These are phyloP conservation scores for Bursaphelenchus mucronatus DNA, from an alignment of 1,140 invertebrate genomes.

Conservation along the genomic window DNA sequence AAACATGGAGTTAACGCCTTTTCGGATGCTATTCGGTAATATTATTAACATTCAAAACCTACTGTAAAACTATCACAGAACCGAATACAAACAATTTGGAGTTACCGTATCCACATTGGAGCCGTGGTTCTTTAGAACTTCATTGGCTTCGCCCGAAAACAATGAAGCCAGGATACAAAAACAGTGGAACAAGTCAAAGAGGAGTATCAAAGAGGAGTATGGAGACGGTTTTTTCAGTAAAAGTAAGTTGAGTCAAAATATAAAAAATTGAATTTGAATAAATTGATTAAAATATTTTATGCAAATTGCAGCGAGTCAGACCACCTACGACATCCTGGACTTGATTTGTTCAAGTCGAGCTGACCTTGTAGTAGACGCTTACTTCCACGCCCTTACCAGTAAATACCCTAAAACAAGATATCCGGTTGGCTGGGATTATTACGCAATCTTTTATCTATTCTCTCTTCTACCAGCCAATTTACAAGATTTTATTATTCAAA, in stretches of 20 bases:
- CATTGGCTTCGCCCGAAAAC: neutral
- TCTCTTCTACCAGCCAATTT: conserved; percentile 13
- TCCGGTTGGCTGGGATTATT: conserved; percentile 7
- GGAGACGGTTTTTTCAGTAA: no score
- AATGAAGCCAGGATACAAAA: conserved; percentile 10
- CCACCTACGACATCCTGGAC: conserved; percentile 11
- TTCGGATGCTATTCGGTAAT: conserved; percentile 20
- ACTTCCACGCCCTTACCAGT: conserved; percentile 16
- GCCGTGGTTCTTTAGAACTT: conserved; percentile 18
- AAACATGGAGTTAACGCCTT: conserved; percentile 22
- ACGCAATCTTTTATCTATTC: conserved; percentile 13
- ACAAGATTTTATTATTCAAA: conserved; percentile 8
- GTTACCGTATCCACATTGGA: conserved; percentile 13
- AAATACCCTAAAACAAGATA: conserved; percentile 1
- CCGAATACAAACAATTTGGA: conserved; percentile 6
- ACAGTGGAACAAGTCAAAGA: conserved; percentile 31
- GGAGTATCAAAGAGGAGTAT: conserved; percentile 36
- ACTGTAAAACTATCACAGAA: neutral
- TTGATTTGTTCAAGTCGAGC: neutral
- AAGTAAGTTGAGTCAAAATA: neutral
- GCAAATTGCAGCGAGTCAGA: neutral
- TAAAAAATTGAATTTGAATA: neutral
- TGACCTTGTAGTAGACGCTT: conserved; percentile 24
- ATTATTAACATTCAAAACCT: no score
- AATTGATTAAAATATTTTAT: conserved; percentile 1